Evolutionary conservation across 2,797 vertebrate species (phyloP), one percentile per base, ranked within the genome.

Genomic region (Acanthiza pusilla): DNA sequence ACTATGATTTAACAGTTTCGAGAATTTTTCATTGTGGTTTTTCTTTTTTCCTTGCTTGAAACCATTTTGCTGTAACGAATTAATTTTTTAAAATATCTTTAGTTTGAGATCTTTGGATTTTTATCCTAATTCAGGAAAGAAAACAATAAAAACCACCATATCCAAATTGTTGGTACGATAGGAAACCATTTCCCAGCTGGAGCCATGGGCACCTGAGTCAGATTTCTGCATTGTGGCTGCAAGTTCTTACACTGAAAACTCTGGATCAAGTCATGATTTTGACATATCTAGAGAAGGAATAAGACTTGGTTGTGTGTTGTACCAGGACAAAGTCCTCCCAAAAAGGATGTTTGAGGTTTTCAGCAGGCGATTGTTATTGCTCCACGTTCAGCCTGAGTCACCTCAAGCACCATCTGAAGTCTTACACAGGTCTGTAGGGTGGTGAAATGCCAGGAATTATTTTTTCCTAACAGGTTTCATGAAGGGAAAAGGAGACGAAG

Each of bases 11-110:
- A 45, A 42, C 4, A 30, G 1, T 43, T 76, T 71, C 58, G 12
- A 72, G 48, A 19, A 27, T 43, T 70, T 71, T 63, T 68, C 16
- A 12, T 62, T n/a, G 8, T 53, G 5, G 0, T 10, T 2, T 0
- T 11, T 11, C 3, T 23, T 0, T 8, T 58, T 2, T 0, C 3
- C 5, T 13, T 13, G 3, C 18, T 74, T 87, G 43, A 79, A 78
- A 75, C 11, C 11, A 45, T 42, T 67, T 85, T 30, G 5, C 2
- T 61, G 20, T 40, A 63, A 65, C 9, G 23, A 63, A 51, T 25
- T 17, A 32, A 22, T 42, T 19, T 45, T 22, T 30, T 38, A 58
- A 26, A 29, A 36, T 1, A 61, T 21, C 10, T 74, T 85, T n/a
- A 25, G 2, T 9, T 67, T 51, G 15, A 85, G 79, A 63, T 70